These are phyloP conservation scores for Philopedon plagiatum DNA, from an alignment of 2,888 invertebrate genomes.

Conservation along the genomic window DNA sequence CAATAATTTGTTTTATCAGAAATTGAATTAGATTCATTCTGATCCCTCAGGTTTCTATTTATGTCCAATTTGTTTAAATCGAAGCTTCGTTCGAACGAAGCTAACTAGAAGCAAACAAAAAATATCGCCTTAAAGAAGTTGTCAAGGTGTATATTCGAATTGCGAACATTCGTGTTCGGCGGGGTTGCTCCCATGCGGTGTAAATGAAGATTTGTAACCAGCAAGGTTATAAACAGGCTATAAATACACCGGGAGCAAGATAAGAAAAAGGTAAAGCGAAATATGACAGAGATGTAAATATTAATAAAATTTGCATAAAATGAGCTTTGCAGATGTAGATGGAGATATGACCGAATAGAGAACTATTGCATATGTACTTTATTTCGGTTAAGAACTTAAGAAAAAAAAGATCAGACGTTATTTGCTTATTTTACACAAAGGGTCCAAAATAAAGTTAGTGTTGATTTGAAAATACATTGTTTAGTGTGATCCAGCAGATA, in stretches of 20 bases:
- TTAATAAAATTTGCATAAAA: constrained; percentile 53
- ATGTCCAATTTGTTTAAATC: too few species aligned
- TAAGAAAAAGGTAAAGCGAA: constrained; percentile 49
- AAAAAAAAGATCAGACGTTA: too few species aligned
- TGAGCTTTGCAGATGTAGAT: constrained; percentile 46
- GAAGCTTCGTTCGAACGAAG: too few species aligned
- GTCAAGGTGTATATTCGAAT: constrained; percentile 36
- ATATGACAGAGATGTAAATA: constrained; percentile 53
- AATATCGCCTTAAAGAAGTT: constrained; percentile 33
- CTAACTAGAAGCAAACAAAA: too few species aligned
- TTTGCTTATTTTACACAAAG: too few species aligned
- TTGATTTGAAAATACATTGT: too few species aligned
- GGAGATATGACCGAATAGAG: constrained; percentile 41
- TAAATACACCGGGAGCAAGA: constrained; percentile 51
- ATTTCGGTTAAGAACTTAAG: neutral
- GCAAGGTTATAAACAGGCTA: constrained; percentile 50
- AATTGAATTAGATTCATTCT: too few species aligned
- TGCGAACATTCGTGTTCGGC: constrained; percentile 41
- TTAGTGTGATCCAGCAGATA: too few species aligned
- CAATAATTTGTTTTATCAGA: too few species aligned
- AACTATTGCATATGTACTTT: neutral
- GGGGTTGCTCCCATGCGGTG: constrained; percentile 46
- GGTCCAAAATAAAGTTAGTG: too few species aligned
- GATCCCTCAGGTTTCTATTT: too few species aligned
- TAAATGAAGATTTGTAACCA: constrained; percentile 52